Evolutionary conservation across 2,888 invertebrate species (phyloP).

Genomic region (Netelia fuscicornis): DNA sequence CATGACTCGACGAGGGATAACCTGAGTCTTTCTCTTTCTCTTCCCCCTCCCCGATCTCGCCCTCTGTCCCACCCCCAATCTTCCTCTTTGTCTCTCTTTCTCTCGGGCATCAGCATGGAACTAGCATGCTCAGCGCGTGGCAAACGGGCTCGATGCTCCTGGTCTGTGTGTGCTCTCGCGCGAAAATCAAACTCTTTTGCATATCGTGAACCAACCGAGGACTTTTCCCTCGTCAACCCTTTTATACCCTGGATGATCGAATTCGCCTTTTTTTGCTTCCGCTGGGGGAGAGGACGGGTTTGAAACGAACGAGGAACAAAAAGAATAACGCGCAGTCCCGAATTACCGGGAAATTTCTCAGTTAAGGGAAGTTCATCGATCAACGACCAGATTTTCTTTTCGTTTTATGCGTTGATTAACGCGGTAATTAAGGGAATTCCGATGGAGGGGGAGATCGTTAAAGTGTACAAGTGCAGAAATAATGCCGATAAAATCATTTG

Average conservation of each 20-base stretch:
- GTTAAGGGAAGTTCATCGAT: background rate
- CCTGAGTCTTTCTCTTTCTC: slow-evolving; percentile 27
- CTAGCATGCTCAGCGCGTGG: background rate
- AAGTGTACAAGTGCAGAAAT: background rate
- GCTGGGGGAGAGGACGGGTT: background rate
- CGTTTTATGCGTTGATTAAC: background rate
- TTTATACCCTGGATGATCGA: slow-evolving; percentile 27
- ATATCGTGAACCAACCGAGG: slow-evolving; percentile 27
- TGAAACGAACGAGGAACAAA: background rate
- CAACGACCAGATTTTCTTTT: background rate
- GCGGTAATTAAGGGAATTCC: background rate
- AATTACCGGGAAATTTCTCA: background rate
- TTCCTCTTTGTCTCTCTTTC: slow-evolving; percentile 32
- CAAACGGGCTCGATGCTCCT: background rate
- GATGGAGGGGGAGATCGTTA: background rate
- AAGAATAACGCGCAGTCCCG: background rate
- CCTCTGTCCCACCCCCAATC: background rate
- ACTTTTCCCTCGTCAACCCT: slow-evolving; percentile 11
- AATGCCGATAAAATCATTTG: background rate
- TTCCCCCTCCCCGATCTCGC: background rate
- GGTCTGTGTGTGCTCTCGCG: background rate
- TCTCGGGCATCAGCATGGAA: slow-evolving; percentile 18
- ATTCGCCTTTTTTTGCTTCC: background rate
- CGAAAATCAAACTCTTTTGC: slow-evolving; percentile 51
- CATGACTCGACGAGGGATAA: slow-evolving; percentile 55